Conservation (phyloP, 2,113 vertebrate genomes). For the Probosciger aterrimus region DNA sequence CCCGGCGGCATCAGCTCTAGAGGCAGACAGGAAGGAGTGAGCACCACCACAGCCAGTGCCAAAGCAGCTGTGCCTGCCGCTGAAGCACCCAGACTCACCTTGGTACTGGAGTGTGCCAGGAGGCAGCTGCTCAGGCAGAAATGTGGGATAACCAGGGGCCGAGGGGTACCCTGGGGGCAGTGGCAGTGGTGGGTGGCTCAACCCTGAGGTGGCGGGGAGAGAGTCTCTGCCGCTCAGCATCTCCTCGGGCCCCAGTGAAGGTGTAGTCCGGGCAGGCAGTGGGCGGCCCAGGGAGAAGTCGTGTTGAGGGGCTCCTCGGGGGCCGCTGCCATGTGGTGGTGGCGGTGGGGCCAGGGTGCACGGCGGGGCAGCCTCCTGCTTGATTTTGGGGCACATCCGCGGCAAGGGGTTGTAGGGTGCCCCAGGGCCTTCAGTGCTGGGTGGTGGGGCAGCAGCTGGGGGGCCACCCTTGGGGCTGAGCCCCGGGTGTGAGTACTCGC, state of each 20-base stretch:
- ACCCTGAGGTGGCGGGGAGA: constrained; percentile 68
- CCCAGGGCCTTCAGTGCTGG: constrained; percentile 69
- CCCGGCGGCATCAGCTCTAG: constrained; percentile 86
- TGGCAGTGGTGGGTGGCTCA: constrained; percentile 76
- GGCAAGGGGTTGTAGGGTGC: constrained; percentile 60
- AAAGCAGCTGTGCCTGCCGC: not conserved
- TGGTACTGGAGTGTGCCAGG: constrained; percentile 83
- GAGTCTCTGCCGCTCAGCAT: constrained; percentile 83
- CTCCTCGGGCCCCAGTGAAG: constrained; percentile 84
- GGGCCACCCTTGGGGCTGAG: constrained; percentile 75
- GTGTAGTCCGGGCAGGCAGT: constrained; percentile 78
- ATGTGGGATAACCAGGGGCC: constrained; percentile 79
- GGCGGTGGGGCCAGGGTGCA: constrained; percentile 75
- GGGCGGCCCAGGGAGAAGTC: constrained; percentile 78
- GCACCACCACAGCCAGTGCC: not conserved
- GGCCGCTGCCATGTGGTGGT: constrained; percentile 72
- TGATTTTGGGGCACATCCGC: constrained; percentile 84
- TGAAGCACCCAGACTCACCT: constrained; percentile 78
- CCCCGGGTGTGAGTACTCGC: constrained; percentile 83
- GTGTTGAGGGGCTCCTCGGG: constrained; percentile 75
- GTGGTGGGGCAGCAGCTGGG: constrained; percentile 36
- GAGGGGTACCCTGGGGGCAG: constrained; percentile 84
- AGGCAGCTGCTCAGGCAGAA: constrained; percentile 81
- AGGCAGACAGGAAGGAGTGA: constrained; percentile 68
- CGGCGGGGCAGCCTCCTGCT: constrained; percentile 84